A percentile compares a stretch with the other conserved stretches of the same genome.
Evolutionary conservation across 2,113 vertebrate genomes (phyloP).

Genomic region (Ptilonorhynchus violaceus): DNA sequence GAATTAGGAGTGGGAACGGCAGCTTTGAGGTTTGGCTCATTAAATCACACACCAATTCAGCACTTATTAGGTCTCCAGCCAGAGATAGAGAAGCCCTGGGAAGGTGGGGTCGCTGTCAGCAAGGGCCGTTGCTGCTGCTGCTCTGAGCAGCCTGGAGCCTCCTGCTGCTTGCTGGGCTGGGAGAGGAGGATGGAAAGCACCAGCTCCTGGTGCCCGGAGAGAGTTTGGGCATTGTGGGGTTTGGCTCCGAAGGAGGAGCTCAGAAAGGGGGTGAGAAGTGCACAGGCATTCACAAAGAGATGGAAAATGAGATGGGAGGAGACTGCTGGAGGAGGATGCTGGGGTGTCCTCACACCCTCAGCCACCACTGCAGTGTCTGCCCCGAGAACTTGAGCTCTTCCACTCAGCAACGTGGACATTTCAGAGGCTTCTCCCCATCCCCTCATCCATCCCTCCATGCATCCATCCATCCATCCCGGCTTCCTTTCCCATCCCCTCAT

Average conservation of each 20-base stretch:
- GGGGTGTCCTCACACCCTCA: not conserved
- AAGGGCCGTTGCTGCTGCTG: not conserved
- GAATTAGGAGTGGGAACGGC: conserved; percentile 53
- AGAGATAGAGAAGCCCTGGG: not conserved
- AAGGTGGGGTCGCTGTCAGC: not conserved
- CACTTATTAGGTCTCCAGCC: conserved; percentile 37
- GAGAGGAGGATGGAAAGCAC: not conserved
- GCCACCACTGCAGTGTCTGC: not conserved
- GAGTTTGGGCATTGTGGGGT: not conserved
- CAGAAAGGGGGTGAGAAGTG: not conserved
- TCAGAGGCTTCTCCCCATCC: not conserved
- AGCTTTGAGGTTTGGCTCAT: conserved; percentile 15
- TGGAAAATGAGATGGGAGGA: not conserved
- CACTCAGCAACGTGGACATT: not conserved
- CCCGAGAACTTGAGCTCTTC: not conserved
- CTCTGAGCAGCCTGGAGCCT: not conserved
- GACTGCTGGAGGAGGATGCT: not conserved
- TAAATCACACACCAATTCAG: conserved; percentile 60
- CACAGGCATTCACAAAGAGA: not conserved
- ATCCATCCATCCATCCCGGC: not conserved
- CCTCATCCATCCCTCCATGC: not conserved
- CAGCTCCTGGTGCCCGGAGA: not conserved
- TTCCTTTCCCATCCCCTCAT: not conserved
- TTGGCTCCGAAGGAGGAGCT: not conserved
- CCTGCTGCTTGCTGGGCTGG: not conserved